Evolutionary conservation across 1,140 invertebrate genomes (phyloP), one percentile per base, ranked within the genome.

Genomic region (Drosophila malerkotliana): DNA sequence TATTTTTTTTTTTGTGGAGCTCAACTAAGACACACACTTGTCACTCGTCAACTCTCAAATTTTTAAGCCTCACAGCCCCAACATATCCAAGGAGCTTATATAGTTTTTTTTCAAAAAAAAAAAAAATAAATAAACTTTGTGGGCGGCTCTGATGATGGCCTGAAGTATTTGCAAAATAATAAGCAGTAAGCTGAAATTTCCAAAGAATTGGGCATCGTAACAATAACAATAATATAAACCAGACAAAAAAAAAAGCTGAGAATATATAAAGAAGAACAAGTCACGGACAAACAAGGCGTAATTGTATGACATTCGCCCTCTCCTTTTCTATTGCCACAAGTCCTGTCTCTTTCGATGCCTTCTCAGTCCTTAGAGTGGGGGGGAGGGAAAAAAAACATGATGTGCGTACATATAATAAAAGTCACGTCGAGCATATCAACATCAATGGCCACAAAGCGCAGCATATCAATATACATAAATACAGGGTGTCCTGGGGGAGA

Each of bases 351-450:
- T 21, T 21, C 21, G 21, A 3, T 21, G 21, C 21, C 21, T 21
- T 3, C 21, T 21, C 21, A 3, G 2, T 21, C 21, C 21, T 21
- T 1, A 3, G 21, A 21, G 18, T 21, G 21, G 21, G 21, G 21
- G 15, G 15, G 15, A 1, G 18, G 18, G 18, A 18, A 45, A 14
- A 45, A 34, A n/a, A n/a, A 37, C 34, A 37, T 37, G 34, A 37
- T 37, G 34, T 47, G 9, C 18, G 18, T 24, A 55, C 34, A 54
- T 62, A 26, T 58, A 58, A 53, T 55, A 47, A 62, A 55, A 76
- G 81, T 81, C 82, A 77, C 73, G 68, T 84, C 62, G 63, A 63
- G 60, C 81, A 81, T 80, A 85, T 80, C 72, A 84, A 66, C 73
- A 84, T 62, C 77, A 81, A 84, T 69, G 59, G 62, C 63, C 55